These are phyloP conservation scores for Nyctereutes procyonoides DNA, from an alignment of 2,113 vertebrate genomes.

Conservation along the genomic window DNA sequence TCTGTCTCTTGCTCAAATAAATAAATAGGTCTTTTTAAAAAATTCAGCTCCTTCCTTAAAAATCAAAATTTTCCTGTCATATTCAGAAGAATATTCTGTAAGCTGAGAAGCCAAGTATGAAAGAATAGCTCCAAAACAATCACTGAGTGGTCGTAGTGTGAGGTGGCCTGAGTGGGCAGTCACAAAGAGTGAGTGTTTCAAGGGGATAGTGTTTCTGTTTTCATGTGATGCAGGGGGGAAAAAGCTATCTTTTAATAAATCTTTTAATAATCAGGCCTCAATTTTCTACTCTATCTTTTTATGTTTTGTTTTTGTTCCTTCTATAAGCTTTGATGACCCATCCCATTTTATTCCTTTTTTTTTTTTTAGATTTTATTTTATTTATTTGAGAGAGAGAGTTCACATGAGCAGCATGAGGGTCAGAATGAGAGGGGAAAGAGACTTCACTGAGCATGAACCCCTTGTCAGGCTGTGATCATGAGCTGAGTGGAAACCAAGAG, in stretches of 20 bases:
- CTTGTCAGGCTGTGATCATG: not conserved
- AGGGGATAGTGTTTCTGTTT: not conserved
- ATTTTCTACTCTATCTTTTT: not conserved
- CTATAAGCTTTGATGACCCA: not conserved
- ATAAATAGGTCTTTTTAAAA: not conserved
- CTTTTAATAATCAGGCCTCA: not conserved
- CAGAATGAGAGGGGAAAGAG: not conserved
- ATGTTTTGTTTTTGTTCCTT: not conserved
- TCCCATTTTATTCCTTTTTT: not conserved
- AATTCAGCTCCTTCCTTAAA: not conserved
- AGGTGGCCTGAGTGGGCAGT: not conserved
- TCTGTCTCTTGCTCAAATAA: not conserved
- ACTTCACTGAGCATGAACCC: not conserved
- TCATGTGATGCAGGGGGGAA: not conserved
- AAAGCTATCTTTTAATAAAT: not conserved
- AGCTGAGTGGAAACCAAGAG: not conserved
- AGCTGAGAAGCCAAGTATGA: not conserved
- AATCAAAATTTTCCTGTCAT: not conserved
- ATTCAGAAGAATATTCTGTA: not conserved
- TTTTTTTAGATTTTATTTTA: not conserved
- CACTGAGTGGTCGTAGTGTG: not conserved
- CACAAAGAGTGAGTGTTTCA: not conserved
- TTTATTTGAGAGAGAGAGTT: not conserved
- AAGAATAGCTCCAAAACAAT: not conserved
- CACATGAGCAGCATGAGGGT: no score